phyloP scores from a whole-genome alignment of 2,888 invertebrate genomes.

The Eupithecia abbreviata region DNA sequence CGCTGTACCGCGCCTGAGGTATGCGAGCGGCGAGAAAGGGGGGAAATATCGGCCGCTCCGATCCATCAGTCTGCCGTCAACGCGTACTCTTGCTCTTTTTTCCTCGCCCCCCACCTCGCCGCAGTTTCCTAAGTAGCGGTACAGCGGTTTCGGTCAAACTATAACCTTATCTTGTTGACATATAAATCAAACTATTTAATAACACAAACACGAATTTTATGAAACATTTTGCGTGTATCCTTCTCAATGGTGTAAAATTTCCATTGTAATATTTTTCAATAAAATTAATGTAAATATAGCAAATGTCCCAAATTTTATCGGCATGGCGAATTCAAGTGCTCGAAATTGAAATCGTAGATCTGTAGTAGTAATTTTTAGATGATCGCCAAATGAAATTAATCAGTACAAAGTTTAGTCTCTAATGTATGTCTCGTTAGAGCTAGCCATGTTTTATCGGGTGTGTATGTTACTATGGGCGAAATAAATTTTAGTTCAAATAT shows the following conservation, averaged over 20 bases:
- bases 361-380: slow-evolving; percentile 47
- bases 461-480: slow-evolving; percentile 64
- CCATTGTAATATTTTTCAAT: background rate
- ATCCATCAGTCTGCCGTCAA: too few species aligned
- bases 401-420: slow-evolving; percentile 76
- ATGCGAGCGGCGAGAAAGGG: too few species aligned
- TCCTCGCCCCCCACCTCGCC: too few species aligned
- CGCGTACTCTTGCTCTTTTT: too few species aligned
- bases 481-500: slow-evolving; percentile 76
- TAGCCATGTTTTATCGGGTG: slow-evolving; percentile 69
- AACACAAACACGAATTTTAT: background rate
- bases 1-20: too few species aligned
- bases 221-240: background rate
- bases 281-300: background rate
- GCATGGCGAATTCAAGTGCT: slow-evolving; percentile 27
- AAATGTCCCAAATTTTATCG: slow-evolving; percentile 13
- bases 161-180: background rate
- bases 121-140: too few species aligned
- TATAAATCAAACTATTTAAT: background rate
- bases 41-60: too few species aligned
- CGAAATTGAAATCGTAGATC: slow-evolving; percentile 33
- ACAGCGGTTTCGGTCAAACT: too few species aligned
- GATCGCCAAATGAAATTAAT: slow-evolving; percentile 71
- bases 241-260: background rate
- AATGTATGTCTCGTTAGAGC: slow-evolving; percentile 54